Base-by-base conservation (phyloP, 2,113 vertebrate genomes). In the Aspiorhynchus laticeps region DNA sequence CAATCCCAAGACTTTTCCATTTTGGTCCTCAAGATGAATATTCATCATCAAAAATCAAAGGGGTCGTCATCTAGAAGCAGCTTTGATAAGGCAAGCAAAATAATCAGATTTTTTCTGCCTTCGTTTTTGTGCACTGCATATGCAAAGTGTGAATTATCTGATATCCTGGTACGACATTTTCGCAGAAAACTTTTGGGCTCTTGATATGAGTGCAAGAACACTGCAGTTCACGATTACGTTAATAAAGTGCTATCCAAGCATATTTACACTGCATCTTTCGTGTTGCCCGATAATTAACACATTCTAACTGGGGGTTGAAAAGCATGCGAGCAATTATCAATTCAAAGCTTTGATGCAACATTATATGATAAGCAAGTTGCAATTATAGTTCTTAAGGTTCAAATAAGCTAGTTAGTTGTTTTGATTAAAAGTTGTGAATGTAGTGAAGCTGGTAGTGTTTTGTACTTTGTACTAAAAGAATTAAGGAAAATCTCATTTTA, bases 251-350 rank as follows among this genome's bases (percentile, higher is more conserved):
- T 53, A 21, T 71, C 73, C 71, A 69, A 51, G 77, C 81, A 65
- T 74, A 65, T 53, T 83, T 26, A 19, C 36, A 15, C 43, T 41
- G 51, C 38, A 46, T 74, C 26, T 26, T 43, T 38, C 0, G 53
- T 73, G 56, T 59, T 80, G 15, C 36, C 59, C 19, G 33, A 59
- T 89, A 88, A 88, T 84, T 84, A 90, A 84, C 71, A 83, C 86
- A 26, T 83, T 85, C 31, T 33, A 65, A 33, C 31, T 65, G 31
- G 24, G 81, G 36, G 14, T 67, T 85, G 83, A 82, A 26, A 14
- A 88, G 19, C 43, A 46, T 67, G 81, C 26, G 4, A 76, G 48
- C 75, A 88, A 84, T 86, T 56, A 86, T 65, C 12, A 76, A 75
- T 86, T 65, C 80, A 71, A 38, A 41, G 80, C 41, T 77, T 74